These are phyloP conservation scores for Galerucella pusilla DNA, from an alignment of 2,888 invertebrate species.

Conservation along the genomic window DNA sequence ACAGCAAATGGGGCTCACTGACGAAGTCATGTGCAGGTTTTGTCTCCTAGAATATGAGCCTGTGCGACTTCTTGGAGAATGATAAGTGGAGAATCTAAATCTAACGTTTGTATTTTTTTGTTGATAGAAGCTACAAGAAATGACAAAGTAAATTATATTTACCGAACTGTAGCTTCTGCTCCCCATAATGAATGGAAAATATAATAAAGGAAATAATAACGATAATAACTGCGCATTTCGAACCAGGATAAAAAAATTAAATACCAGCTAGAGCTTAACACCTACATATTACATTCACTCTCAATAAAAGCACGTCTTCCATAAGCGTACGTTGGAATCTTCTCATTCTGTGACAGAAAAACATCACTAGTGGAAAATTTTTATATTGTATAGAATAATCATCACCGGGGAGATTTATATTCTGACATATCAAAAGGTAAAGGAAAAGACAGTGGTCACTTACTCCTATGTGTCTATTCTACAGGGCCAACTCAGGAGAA, in stretches of 20 bases:
- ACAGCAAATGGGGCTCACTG: too few relatives aligned
- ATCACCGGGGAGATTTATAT: too few relatives aligned
- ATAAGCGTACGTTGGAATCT: slow-evolving; percentile 17
- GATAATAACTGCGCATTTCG: slow-evolving; percentile 31
- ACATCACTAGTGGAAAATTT: too few relatives aligned
- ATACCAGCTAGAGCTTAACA: slow-evolving; percentile 41
- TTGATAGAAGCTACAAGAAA: neutral
- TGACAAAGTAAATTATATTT: slow-evolving; percentile 22
- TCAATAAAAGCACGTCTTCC: slow-evolving; percentile 32
- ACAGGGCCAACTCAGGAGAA: too few relatives aligned
- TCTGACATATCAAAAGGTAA: too few relatives aligned
- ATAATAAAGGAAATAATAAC: slow-evolving; percentile 32
- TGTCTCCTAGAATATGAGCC: too few relatives aligned
- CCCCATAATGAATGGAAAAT: slow-evolving; percentile 30
- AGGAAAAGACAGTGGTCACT: too few relatives aligned
- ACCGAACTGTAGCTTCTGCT: slow-evolving; percentile 24
- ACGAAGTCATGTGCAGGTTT: too few relatives aligned
- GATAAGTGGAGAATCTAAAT: neutral
- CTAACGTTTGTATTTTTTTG: too few relatives aligned
- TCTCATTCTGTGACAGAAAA: neutral
- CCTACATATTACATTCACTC: slow-evolving; percentile 45
- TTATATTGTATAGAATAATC: too few relatives aligned
- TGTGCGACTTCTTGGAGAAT: too few relatives aligned
- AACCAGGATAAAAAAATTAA: slow-evolving; percentile 26
- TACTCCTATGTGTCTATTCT: too few relatives aligned